These are phyloP conservation scores for Collichthys lucidus DNA, from an alignment of 2,113 vertebrate genomes.

Conservation along the genomic window DNA sequence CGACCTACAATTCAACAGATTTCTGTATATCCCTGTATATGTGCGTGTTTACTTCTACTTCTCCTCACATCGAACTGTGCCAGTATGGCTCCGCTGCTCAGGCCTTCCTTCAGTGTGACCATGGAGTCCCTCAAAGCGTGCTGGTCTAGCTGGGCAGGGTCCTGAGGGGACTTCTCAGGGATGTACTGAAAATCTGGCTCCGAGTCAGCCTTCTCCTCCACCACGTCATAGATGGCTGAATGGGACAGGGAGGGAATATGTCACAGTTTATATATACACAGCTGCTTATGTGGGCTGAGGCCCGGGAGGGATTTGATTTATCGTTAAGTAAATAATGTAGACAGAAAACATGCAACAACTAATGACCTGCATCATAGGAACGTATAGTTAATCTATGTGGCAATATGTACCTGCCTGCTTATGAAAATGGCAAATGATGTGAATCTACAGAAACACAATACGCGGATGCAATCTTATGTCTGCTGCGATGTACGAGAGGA, in stretches of 20 bases:
- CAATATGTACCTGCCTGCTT: neutral
- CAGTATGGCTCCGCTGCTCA: constrained; percentile 89
- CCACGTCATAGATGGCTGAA: constrained; percentile 95
- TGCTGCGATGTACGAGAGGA: constrained; percentile 40
- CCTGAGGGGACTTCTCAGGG: constrained; percentile 94
- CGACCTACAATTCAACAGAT: neutral
- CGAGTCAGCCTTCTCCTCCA: constrained; percentile 94
- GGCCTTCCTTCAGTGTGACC: constrained; percentile 91
- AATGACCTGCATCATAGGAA: neutral
- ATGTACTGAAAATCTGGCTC: constrained; percentile 99
- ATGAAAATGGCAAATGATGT: neutral
- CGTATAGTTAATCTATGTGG: neutral
- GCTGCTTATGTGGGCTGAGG: constrained; percentile 14
- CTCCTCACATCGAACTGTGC: constrained; percentile 94
- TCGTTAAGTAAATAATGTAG: neutral
- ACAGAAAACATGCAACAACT: neutral
- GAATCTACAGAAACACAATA: constrained; percentile 16
- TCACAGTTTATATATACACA: constrained; percentile 13
- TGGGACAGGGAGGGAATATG: constrained; percentile 5
- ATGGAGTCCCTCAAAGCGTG: constrained; percentile 93
- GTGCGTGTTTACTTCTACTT: neutral
- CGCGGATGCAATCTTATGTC: constrained; percentile 42
- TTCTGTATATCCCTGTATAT: neutral
- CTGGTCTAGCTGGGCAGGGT: constrained; percentile 90
- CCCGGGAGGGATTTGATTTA: neutral